Percentiles rank a stretch among this genome's conserved stretches.
Evolutionary conservation across 1,140 invertebrate genomes (phyloP).

Genomic region (Tetraneura akinire): DNA sequence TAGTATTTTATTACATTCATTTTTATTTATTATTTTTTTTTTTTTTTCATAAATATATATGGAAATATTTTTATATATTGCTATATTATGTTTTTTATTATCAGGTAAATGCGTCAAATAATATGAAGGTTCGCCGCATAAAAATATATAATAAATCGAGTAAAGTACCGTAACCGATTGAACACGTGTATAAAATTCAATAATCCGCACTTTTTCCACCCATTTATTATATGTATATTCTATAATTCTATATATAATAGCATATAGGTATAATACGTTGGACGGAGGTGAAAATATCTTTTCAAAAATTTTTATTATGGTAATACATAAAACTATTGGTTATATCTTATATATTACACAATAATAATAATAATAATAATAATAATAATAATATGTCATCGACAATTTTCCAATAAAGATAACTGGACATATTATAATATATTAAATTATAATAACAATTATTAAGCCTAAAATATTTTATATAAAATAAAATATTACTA

Average conservation of each 20-base stretch:
- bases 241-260: too few species aligned
- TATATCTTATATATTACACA: conserved; percentile 8
- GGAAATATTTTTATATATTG: neutral
- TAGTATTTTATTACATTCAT: neutral
- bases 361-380: too few species aligned
- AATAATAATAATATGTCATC: too few species aligned
- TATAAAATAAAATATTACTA: too few species aligned
- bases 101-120: neutral
- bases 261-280: too few species aligned
- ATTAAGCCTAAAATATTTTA: too few species aligned
- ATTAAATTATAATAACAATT: too few species aligned
- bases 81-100: too few species aligned
- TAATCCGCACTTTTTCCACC: neutral
- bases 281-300: neutral
- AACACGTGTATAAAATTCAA: neutral
- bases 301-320: conserved; percentile 18
- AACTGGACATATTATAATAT: too few species aligned
- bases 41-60: neutral
- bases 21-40: neutral
- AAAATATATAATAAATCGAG: conserved; percentile 15
- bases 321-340: conserved; percentile 24
- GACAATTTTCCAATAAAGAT: too few species aligned
- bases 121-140: neutral
- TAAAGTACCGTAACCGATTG: conserved; percentile 1
- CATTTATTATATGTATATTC: too few species aligned